phyloP scores from a whole-genome alignment of 2,797 vertebrate genomes.

The Rhinophrynus dorsalis region DNA sequence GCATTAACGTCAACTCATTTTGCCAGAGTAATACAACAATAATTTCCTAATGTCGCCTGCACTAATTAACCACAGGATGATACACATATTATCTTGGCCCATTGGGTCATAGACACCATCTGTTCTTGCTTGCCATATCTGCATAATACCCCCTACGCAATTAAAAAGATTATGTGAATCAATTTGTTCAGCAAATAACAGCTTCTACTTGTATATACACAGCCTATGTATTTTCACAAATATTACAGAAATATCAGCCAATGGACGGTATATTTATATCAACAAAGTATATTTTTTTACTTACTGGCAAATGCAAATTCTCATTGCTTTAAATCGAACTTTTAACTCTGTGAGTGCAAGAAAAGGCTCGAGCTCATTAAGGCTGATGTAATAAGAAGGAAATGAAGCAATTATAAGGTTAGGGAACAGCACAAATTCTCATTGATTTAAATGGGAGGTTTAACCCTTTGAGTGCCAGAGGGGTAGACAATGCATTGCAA shows the following conservation, averaged over 20 bases:
- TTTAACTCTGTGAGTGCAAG: no score
- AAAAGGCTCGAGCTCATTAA: no score
- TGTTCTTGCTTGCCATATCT: constrained; percentile 21
- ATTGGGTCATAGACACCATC: constrained; percentile 16
- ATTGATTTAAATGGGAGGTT: no score
- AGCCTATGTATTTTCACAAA: constrained; percentile 3
- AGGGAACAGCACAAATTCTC: no score
- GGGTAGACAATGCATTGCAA: no score
- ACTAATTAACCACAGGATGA: constrained; percentile 26
- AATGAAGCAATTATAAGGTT: no score
- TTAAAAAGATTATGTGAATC: constrained; percentile 45
- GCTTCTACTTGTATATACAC: constrained; percentile 15
- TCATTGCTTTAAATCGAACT: no score
- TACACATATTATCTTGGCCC: constrained; percentile 25
- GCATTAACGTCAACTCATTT: constrained; percentile 39
- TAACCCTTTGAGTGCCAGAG: no score
- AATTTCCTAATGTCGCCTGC: constrained; percentile 19
- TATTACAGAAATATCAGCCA: not conserved
- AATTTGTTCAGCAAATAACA: constrained; percentile 32
- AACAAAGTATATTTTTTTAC: no score
- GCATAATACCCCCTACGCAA: constrained; percentile 15
- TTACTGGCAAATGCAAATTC: no score
- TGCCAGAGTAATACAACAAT: constrained; percentile 39
- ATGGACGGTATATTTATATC: not conserved
- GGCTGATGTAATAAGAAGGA: no score